A percentile compares a stretch with the other conserved stretches of the same genome.
Conservation (phyloP, 2,113 vertebrate genomes). For the Polypterus bichir region DNA sequence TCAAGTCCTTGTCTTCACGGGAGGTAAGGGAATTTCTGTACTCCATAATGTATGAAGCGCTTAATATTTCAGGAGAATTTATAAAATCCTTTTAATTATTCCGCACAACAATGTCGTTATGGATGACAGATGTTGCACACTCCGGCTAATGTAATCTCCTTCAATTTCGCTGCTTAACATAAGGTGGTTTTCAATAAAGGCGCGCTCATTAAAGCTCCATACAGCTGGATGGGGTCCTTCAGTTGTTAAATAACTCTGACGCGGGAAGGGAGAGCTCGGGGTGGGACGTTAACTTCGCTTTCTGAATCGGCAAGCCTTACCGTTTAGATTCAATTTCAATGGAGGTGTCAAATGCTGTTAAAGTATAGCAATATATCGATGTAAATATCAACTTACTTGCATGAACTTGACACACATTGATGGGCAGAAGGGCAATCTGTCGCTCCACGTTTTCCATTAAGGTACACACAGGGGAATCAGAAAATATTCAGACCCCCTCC, state of each 20-base stretch:
- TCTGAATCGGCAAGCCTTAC: too few species aligned
- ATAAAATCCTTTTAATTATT: conserved; percentile 47
- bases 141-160: conserved; percentile 43
- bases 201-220: conserved; percentile 42
- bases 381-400: too few species aligned
- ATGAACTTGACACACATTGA: too few species aligned
- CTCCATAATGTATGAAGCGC: conserved; percentile 17
- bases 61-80: conserved; percentile 26
- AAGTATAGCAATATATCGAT: too few species aligned
- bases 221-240: conserved; percentile 28
- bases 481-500: too few species aligned
- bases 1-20: conserved; percentile 65
- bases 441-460: too few species aligned
- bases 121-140: conserved; percentile 38
- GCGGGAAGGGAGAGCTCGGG: conserved; percentile 2
- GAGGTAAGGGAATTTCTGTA: conserved; percentile 40
- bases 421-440: too few species aligned
- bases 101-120: conserved; percentile 30
- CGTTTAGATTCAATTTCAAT: too few species aligned
- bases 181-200: conserved; percentile 32
- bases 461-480: too few species aligned
- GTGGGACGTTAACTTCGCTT: too few species aligned
- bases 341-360: too few species aligned
- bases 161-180: conserved; percentile 47
- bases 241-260: conserved; percentile 21